phyloP scores from a whole-genome alignment of 2,113 vertebrate species.

The Asarcornis scutulata region DNA sequence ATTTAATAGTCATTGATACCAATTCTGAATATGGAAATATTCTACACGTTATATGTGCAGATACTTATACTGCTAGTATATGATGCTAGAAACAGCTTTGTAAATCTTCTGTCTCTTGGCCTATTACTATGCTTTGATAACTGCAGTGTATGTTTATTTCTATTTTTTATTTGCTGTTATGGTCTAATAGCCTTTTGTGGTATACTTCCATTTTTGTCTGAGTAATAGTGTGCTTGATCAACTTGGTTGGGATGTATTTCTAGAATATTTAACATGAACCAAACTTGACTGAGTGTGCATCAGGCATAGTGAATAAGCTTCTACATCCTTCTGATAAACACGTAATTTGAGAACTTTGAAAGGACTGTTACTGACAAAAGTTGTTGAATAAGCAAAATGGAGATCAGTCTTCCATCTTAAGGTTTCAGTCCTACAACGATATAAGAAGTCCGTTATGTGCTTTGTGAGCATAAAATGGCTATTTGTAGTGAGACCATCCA shows the following conservation, averaged over 20 bases:
- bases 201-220: not conserved
- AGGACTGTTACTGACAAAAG: not conserved
- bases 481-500: not conserved
- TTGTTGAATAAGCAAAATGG: not conserved
- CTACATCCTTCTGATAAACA: not conserved
- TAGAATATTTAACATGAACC: not conserved
- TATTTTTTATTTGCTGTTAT: not conserved
- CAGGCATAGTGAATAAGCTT: not conserved
- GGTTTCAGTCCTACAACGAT: not conserved
- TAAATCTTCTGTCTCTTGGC: not conserved
- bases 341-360: not conserved
- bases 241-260: not conserved
- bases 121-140: not conserved
- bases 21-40: not conserved
- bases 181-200: not conserved
- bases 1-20: not conserved
- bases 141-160: not conserved
- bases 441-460: not conserved
- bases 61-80: not conserved
- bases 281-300: not conserved
- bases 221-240: slow-evolving; percentile 7
- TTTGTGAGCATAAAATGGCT: not conserved
- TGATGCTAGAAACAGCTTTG: not conserved
- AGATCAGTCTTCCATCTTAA: not conserved
- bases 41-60: not conserved